These are phyloP conservation scores for Parauchenoglanis ngamensis DNA, from an alignment of 2,797 vertebrate species.

Conservation along the genomic window DNA sequence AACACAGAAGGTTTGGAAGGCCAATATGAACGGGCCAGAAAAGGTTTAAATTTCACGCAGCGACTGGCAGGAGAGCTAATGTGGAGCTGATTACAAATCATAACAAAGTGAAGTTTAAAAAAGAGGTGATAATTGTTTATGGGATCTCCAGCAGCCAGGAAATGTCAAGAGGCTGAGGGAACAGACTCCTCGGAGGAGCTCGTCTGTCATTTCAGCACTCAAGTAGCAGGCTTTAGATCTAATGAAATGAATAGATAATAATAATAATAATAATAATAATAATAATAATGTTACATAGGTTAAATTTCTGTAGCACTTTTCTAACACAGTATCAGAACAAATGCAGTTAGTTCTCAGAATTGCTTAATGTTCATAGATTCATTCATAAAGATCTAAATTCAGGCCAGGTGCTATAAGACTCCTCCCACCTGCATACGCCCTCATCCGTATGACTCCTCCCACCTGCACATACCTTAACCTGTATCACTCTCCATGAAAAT, in stretches of 20 bases:
- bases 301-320: neutral
- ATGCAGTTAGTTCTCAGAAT: neutral
- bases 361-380: neutral
- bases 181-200: neutral
- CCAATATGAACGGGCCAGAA: neutral
- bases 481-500: neutral
- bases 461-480: neutral
- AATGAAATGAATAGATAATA: neutral
- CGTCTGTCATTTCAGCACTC: neutral
- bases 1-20: neutral
- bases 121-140: neutral
- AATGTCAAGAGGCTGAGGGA: neutral
- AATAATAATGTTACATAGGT: neutral
- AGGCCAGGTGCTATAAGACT: neutral
- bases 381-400: neutral
- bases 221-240: neutral
- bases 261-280: neutral
- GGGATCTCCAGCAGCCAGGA: neutral
- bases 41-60: neutral
- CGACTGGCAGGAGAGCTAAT: neutral
- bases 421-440: neutral
- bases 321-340: neutral
- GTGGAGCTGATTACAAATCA: conserved; percentile 1
- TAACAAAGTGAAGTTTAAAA: neutral
- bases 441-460: neutral